Evolutionary conservation across 2,888 invertebrate genomes (phyloP).

Genomic region (Anarsia innoxiella): DNA sequence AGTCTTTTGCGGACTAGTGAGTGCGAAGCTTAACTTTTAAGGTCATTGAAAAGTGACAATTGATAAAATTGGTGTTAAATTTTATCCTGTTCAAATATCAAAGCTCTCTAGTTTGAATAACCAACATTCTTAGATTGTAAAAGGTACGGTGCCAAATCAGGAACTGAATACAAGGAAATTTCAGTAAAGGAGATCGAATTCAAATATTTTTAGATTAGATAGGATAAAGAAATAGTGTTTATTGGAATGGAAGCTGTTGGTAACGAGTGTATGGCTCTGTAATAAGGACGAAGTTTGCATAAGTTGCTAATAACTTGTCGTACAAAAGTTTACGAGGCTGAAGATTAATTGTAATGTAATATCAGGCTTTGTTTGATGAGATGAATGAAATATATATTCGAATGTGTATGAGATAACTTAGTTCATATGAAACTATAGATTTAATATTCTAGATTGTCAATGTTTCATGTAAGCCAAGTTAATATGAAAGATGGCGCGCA

Average conservation of each 20-base stretch:
- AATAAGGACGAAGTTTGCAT: no score
- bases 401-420: neutral
- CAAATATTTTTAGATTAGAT: constrained; percentile 26
- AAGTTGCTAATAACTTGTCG: no score
- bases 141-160: constrained; percentile 41
- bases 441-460: constrained; percentile 13
- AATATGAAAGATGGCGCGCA: no score
- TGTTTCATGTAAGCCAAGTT: neutral
- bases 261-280: no score
- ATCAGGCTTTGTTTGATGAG: no score
- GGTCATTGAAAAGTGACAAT: neutral
- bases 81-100: constrained; percentile 5
- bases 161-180: constrained; percentile 27
- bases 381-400: neutral
- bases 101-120: constrained; percentile 9
- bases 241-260: neutral
- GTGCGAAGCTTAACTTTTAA: neutral
- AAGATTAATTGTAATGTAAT: no score
- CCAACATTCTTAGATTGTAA: constrained; percentile 18
- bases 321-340: no score
- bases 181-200: constrained; percentile 21
- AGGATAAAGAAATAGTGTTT: constrained; percentile 18
- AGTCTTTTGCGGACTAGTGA: neutral
- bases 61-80: constrained; percentile 5
- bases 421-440: constrained; percentile 14